Base-by-base conservation (phyloP, 2,113 vertebrate genomes). In the Gymnocephalus cernua region DNA sequence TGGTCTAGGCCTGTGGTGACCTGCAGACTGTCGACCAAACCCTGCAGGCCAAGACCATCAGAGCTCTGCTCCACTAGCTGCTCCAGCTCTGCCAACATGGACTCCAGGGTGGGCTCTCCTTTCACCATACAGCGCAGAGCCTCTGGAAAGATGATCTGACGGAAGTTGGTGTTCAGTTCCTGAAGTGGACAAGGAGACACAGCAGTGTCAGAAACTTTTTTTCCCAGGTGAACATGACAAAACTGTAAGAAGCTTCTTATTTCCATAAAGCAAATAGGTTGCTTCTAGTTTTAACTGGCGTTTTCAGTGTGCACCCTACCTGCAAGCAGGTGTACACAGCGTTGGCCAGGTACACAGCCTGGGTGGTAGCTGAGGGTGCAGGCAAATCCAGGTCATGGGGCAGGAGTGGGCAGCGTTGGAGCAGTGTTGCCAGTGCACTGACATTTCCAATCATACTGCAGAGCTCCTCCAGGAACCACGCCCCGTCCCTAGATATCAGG, bases 61-160 rank as follows among this genome's bases (percentile, higher is more conserved):
- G 98, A 96, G 3, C 96, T 96, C 89, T 99, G 98, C 80, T 99
- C 98, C 64, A 99, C 97, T 5, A 99, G 96, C 76, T 79, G 93
- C 86, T 99, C 98, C 74, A 99, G 84, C 51, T 99, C 98, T 4
- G 94, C 92, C 74, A 99, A 92, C 98, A 99, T 99, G 77, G 92
- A 93, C 92, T 99, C 97, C 90, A 99, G 95, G 0, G 98, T 99
- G 76, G 96, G 96, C 77, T 99, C 98, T 32, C 96, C 98, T 89
- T 99, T 99, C 83, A 99, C 95, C 91, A 99, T 96, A 71, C 97
- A 99, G 74, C 97, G 95, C 47, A 99, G 95, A 1, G 98, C 98
- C 93, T 99, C 98, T 6, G 98, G 98, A 63, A 99, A 99, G 93
- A 99, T 99, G 82, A 99, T 99, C 96, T 99, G 98, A 69, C 96